phyloP scores from a whole-genome alignment of 2,888 invertebrate species.

The Abrostola tripartita region DNA sequence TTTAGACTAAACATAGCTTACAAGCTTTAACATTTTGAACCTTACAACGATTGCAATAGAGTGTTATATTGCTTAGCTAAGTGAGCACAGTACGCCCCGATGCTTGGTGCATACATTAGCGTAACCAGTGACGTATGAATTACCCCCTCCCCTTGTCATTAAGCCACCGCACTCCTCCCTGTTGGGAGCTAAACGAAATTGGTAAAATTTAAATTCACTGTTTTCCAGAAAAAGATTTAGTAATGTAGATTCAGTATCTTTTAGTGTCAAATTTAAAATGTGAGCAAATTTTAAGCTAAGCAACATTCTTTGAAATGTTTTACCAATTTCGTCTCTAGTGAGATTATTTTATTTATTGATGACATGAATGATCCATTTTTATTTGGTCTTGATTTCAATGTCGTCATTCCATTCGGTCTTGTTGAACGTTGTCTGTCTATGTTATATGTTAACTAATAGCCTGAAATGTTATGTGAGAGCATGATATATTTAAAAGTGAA shows the following conservation, averaged over 20 bases:
- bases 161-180: constrained; percentile 62
- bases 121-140: constrained; percentile 69
- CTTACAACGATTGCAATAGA: constrained; percentile 34
- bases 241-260: not conserved
- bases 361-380: constrained; percentile 51
- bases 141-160: constrained; percentile 60
- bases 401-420: constrained; percentile 50
- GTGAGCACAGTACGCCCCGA: constrained; percentile 73
- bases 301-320: constrained; percentile 26
- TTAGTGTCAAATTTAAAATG: too few relatives aligned
- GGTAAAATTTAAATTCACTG: constrained; percentile 56
- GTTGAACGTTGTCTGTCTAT: constrained; percentile 76
- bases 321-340: constrained; percentile 71
- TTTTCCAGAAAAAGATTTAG: constrained; percentile 23
- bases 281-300: too few relatives aligned
- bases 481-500: constrained; percentile 68
- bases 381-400: constrained; percentile 56
- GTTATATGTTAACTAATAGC: constrained; percentile 81
- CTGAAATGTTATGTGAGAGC: constrained; percentile 78
- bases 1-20: constrained; percentile 61
- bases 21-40: constrained; percentile 32
- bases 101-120: constrained; percentile 80
- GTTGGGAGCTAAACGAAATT: constrained; percentile 62
- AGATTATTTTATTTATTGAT: constrained; percentile 85
- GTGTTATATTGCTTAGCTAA: constrained; percentile 53